Conservation (phyloP, 2,888 invertebrate species). For the Xanthia togata region DNA sequence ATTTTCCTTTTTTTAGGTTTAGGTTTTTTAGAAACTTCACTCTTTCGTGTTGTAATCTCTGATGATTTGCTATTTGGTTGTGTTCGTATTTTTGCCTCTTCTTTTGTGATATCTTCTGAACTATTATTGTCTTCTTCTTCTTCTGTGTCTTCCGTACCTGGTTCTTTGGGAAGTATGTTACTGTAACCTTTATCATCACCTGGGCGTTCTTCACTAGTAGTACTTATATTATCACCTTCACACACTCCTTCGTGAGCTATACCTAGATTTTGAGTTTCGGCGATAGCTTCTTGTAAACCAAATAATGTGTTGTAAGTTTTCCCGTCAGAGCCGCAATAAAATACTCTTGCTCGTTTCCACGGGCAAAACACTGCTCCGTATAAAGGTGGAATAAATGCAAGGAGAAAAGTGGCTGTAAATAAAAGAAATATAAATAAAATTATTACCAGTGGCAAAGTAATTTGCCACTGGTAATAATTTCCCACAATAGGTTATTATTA, state of each 20-base stretch:
- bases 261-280: not conserved
- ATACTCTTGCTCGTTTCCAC: slow-evolving; percentile 33
- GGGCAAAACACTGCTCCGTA: slow-evolving; percentile 28
- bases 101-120: slow-evolving; percentile 6
- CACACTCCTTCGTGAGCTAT: slow-evolving; percentile 33
- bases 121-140: not conserved
- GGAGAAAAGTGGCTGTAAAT: slow-evolving; percentile 17
- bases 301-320: slow-evolving; percentile 30
- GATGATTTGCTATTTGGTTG: not conserved
- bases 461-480: not conserved
- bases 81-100: not conserved
- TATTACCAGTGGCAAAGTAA: not conserved
- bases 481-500: too few relatives aligned
- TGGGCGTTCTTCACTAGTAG: slow-evolving; percentile 24
- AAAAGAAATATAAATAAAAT: too few relatives aligned
- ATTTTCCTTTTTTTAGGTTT: slow-evolving; percentile 21
- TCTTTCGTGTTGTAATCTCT: not conserved
- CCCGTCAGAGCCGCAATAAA: slow-evolving; percentile 30
- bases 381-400: slow-evolving; percentile 1
- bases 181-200: not conserved
- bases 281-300: slow-evolving; percentile 24
- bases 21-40: slow-evolving; percentile 5
- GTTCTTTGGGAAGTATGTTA: not conserved
- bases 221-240: slow-evolving; percentile 33
- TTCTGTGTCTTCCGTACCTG: not conserved